Evolutionary conservation across 1,140 invertebrate species (phyloP).

Genomic region (Cydia splendana): DNA sequence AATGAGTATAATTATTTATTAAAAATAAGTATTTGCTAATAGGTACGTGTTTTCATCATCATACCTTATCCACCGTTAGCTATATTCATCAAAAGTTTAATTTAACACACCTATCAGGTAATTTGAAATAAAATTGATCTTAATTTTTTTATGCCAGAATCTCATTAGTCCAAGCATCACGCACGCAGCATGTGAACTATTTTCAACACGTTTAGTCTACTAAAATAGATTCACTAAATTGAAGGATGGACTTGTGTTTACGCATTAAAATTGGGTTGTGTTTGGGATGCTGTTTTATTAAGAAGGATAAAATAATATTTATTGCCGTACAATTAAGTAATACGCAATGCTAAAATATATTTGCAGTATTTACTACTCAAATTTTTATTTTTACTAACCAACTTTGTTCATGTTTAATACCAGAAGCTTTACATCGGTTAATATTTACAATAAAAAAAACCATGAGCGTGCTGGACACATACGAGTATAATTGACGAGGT

Average conservation of each 20-base stretch:
- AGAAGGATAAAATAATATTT: too few relatives aligned
- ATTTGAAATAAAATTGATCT: neutral
- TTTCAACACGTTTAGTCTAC: slow-evolving; percentile 14
- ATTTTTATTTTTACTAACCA: too few relatives aligned
- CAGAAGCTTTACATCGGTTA: too few relatives aligned
- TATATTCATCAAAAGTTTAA: neutral
- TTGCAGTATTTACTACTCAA: neutral
- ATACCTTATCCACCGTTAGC: too few relatives aligned
- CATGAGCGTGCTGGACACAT: too few relatives aligned
- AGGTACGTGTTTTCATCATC: too few relatives aligned
- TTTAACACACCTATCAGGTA: too few relatives aligned
- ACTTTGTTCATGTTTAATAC: too few relatives aligned
- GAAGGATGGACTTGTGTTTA: slow-evolving; percentile 2
- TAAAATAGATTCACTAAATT: slow-evolving; percentile 14
- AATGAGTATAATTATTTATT: too few relatives aligned
- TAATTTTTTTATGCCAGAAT: neutral
- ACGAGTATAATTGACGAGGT: too few relatives aligned
- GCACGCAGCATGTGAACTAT: slow-evolving; percentile 2
- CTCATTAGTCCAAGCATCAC: slow-evolving; percentile 5
- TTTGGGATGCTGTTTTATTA: neutral
- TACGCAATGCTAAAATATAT: neutral
- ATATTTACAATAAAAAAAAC: too few relatives aligned
- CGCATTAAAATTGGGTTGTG: slow-evolving; percentile 3
- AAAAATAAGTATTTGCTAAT: too few relatives aligned
- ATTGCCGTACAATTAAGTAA: neutral